Percentiles rank a stretch among this genome's conserved stretches.
Evolutionary conservation across 2,888 invertebrate species (phyloP).

Genomic region (Venustoraphidia nigricollis): DNA sequence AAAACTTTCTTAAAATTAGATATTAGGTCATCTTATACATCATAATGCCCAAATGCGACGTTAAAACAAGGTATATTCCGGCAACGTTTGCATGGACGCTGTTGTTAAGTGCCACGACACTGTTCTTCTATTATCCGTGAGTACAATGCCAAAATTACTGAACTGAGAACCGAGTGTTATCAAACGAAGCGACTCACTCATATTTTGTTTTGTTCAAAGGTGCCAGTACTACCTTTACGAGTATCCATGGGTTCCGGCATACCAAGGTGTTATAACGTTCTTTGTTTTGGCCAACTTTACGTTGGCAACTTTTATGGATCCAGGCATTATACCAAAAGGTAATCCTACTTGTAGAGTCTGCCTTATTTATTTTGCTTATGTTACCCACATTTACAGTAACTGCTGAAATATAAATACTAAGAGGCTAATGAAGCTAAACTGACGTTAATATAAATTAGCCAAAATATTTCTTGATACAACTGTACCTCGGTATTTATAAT

Average conservation of each 20-base stretch:
- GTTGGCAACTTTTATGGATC: conserved; percentile 98
- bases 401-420: too few species aligned
- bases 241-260: conserved; percentile 82
- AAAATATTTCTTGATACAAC: too few species aligned
- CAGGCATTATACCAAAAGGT: conserved; percentile 97
- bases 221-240: conserved; percentile 72
- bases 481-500: too few species aligned
- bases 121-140: conserved; percentile 97
- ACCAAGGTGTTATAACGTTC: conserved; percentile 88
- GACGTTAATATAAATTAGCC: too few species aligned
- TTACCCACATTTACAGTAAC: too few species aligned
- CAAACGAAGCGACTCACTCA: background rate
- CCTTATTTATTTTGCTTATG: background rate
- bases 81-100: conserved; percentile 97
- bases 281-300: conserved; percentile 98
- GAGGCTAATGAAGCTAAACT: too few species aligned
- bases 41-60: conserved; percentile 91
- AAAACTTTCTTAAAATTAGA: conserved; percentile 15
- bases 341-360: background rate
- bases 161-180: conserved; percentile 4
- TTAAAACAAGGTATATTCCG: conserved; percentile 92
- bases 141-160: conserved; percentile 31
- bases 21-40: conserved; percentile 13
- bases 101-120: conserved; percentile 79
- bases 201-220: conserved; percentile 36